Evolutionary conservation across 2,797 vertebrate genomes (phyloP).

Genomic region (Threskiornis aethiopicus): DNA sequence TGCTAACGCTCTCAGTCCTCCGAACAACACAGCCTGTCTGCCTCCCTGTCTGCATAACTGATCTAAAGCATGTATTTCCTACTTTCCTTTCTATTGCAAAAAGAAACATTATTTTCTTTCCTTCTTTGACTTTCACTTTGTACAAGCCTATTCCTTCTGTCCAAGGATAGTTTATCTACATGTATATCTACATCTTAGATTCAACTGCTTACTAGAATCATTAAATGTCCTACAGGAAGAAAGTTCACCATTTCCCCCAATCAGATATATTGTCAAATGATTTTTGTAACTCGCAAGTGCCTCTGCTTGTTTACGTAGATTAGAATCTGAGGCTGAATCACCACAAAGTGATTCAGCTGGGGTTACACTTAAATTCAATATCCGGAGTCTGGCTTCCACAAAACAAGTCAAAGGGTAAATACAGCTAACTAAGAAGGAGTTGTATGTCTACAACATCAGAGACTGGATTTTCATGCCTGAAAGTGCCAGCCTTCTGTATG

Average conservation of each 20-base stretch:
- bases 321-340: background rate
- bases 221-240: background rate
- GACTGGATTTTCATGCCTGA: background rate
- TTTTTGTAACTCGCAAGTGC: background rate
- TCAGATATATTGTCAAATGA: background rate
- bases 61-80: background rate
- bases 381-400: background rate
- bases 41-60: background rate
- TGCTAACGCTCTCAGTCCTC: background rate
- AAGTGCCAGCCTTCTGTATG: background rate
- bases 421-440: background rate
- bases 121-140: background rate
- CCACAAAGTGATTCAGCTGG: background rate
- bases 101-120: background rate
- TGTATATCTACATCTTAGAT: background rate
- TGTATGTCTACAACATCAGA: background rate
- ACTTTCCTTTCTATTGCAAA: background rate
- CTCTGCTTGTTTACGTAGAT: background rate
- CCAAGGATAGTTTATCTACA: background rate
- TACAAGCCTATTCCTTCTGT: background rate
- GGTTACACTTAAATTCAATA: background rate
- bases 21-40: background rate
- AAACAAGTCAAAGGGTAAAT: background rate
- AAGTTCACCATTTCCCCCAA: background rate
- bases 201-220: background rate